Evolutionary conservation across 2,888 invertebrate species (phyloP).

Genomic region (Eristalinus aeneus): DNA sequence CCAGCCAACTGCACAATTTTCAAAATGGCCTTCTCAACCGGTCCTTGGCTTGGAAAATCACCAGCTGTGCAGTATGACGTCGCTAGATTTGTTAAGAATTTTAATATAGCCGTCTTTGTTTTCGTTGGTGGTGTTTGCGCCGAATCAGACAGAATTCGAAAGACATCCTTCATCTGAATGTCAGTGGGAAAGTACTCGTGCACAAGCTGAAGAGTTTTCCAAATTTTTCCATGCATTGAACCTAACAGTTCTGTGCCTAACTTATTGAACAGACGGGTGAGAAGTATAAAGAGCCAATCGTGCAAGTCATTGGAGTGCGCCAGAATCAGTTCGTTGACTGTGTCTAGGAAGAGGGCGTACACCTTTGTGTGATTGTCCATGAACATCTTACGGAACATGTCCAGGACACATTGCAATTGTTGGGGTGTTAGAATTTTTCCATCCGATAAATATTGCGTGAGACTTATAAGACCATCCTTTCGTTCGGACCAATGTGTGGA

Average conservation of each 20-base stretch:
- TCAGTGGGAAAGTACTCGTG: conserved; percentile 86
- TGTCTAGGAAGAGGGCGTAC: conserved; percentile 95
- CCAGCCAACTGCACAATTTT: conserved; percentile 87
- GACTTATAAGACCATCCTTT: conserved; percentile 93
- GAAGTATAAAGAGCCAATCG: conserved; percentile 95
- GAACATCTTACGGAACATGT: conserved; percentile 97
- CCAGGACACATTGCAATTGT: conserved; percentile 91
- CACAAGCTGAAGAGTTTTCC: conserved; percentile 90
- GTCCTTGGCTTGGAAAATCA: conserved; percentile 80
- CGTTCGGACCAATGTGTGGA: conserved; percentile 97
- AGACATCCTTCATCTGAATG: conserved; percentile 85
- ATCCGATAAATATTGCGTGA: conserved; percentile 86
- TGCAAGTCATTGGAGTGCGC: conserved; percentile 93
- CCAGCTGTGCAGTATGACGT: conserved; percentile 83
- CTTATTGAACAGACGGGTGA: conserved; percentile 93
- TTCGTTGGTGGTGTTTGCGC: conserved; percentile 95
- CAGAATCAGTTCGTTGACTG: conserved; percentile 93
- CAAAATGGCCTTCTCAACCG: conserved; percentile 85
- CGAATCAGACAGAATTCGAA: conserved; percentile 92
- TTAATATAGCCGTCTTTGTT: conserved; percentile 89
- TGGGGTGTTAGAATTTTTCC: conserved; percentile 83
- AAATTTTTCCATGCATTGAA: conserved; percentile 94
- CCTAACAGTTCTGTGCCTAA: conserved; percentile 94
- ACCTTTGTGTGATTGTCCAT: conserved; percentile 98
- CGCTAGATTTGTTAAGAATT: conserved; percentile 87